These are phyloP conservation scores for Catonia carolina DNA, from an alignment of 2,888 invertebrate species.

Conservation along the genomic window DNA sequence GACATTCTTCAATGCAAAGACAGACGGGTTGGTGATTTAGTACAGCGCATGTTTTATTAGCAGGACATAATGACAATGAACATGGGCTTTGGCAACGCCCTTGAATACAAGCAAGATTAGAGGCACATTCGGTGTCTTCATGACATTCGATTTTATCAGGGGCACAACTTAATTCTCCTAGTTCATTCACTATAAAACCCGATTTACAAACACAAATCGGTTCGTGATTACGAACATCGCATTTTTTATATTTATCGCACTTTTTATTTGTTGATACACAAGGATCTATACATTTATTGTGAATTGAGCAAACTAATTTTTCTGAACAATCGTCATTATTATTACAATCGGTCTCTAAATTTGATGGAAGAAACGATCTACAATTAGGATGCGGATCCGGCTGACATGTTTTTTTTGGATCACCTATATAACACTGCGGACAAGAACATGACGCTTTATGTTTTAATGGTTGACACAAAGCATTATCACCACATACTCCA, in stretches of 20 bases:
- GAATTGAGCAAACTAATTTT: conserved; percentile 67
- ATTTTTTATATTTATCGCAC: conserved; percentile 77
- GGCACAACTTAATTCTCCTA: conserved; percentile 79
- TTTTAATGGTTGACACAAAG: conserved; percentile 75
- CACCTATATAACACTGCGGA: conserved; percentile 79
- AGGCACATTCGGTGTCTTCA: conserved; percentile 74
- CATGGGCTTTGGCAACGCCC: conserved; percentile 85
- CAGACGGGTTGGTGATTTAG: conserved; percentile 81
- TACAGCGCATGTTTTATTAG: conserved; percentile 81
- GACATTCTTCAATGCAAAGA: conserved; percentile 80
- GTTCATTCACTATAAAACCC: conserved; percentile 81
- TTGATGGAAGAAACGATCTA: conserved; percentile 46
- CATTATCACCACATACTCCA: conserved; percentile 83
- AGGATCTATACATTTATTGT: conserved; percentile 68
- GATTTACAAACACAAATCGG: conserved; percentile 84
- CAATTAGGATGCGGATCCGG: conserved; percentile 64
- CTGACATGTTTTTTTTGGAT: conserved; percentile 69
- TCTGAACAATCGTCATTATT: conserved; percentile 65
- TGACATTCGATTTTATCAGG: conserved; percentile 74
- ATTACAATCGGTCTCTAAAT: conserved; percentile 47
- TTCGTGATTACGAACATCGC: conserved; percentile 77
- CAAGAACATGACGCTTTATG: conserved; percentile 84
- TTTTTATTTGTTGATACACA: conserved; percentile 60
- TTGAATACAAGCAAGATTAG: conserved; percentile 76
- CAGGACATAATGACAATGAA: conserved; percentile 64